Conservation (phyloP, 2,888 invertebrate species). For the Drosophila engyochracea region DNA sequence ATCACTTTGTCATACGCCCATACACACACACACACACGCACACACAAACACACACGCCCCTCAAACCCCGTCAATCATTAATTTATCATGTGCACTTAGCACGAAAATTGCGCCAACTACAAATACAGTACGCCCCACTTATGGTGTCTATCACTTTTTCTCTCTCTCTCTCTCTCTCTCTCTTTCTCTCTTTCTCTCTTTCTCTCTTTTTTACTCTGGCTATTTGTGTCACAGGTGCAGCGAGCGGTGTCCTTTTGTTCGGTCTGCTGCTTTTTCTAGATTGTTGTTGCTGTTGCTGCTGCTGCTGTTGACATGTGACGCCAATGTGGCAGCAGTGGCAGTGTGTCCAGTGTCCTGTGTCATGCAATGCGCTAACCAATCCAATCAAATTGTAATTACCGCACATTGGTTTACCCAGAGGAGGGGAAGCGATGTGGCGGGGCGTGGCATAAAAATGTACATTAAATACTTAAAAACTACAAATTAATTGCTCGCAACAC, state of each 20-base stretch:
- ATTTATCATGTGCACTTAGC: conserved; percentile 77
- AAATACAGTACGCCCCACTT: conserved; percentile 28
- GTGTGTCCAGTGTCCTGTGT: conserved; percentile 8
- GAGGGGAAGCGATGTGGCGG: neutral
- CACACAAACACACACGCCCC: neutral
- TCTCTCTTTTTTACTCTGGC: neutral
- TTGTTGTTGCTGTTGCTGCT: conserved; percentile 25
- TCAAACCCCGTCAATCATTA: conserved; percentile 64
- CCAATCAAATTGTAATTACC: conserved; percentile 64
- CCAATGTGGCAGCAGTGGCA: conserved; percentile 12
- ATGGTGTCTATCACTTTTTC: neutral
- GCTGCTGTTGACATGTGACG: conserved; percentile 57
- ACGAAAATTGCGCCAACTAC: conserved; percentile 72
- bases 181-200: neutral
- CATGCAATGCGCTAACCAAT: conserved; percentile 26
- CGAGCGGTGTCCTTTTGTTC: conserved; percentile 38
- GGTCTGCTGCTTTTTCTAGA: conserved; percentile 28
- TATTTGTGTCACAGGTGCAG: conserved; percentile 57
- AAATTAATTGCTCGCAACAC: conserved; percentile 65
- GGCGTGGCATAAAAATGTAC: conserved; percentile 21
- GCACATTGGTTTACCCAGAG: conserved; percentile 19
- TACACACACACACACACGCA: conserved; percentile 6
- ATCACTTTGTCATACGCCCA: conserved; percentile 68
- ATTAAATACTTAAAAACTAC: conserved; percentile 60
- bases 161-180: neutral